These are phyloP conservation scores for Homarus americanus DNA, from an alignment of 1,140 invertebrate species.

Conservation along the genomic window DNA sequence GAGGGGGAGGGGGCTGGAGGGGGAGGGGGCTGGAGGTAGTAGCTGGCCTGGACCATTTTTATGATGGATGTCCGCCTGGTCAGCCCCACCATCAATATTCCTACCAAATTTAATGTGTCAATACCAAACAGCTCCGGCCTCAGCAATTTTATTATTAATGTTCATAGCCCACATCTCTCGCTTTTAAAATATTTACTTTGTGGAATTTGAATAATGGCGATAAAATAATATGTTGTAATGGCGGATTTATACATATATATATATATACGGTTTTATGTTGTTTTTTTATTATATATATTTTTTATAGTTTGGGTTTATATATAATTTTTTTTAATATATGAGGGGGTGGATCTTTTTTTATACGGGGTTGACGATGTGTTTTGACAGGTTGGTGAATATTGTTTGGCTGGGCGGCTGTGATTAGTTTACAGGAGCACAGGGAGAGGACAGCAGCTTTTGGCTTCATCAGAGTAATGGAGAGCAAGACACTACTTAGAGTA, in stretches of 20 bases:
- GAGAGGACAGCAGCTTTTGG: background rate
- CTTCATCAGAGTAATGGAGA: slow-evolving; percentile 42
- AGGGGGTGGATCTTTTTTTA: background rate
- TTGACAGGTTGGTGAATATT: background rate
- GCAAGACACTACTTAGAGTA: background rate
- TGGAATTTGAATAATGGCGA: slow-evolving; percentile 58
- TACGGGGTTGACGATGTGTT: background rate
- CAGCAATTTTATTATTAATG: slow-evolving; percentile 70
- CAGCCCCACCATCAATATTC: slow-evolving; percentile 72
- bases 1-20: background rate
- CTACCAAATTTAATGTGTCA: slow-evolving; percentile 71
- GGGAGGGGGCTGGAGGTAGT: slow-evolving; percentile 25
- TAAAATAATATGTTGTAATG: slow-evolving; percentile 20
- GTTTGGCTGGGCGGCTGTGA: background rate
- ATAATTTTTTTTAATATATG: background rate
- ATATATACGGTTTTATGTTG: background rate
- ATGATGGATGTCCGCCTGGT: slow-evolving; percentile 70
- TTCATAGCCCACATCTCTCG: slow-evolving; percentile 57
- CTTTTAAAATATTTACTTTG: slow-evolving; percentile 60
- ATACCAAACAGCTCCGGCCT: slow-evolving; percentile 67
- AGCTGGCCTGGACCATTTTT: slow-evolving; percentile 59
- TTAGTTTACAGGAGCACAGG: slow-evolving; percentile 11
- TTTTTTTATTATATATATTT: background rate
- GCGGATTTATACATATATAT: background rate
- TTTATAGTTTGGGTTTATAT: background rate